Percentiles rank a stretch among this genome's conserved stretches.
These are phyloP conservation scores for Siniperca chuatsi DNA, from an alignment of 2,113 vertebrate species.

Conservation along the genomic window DNA sequence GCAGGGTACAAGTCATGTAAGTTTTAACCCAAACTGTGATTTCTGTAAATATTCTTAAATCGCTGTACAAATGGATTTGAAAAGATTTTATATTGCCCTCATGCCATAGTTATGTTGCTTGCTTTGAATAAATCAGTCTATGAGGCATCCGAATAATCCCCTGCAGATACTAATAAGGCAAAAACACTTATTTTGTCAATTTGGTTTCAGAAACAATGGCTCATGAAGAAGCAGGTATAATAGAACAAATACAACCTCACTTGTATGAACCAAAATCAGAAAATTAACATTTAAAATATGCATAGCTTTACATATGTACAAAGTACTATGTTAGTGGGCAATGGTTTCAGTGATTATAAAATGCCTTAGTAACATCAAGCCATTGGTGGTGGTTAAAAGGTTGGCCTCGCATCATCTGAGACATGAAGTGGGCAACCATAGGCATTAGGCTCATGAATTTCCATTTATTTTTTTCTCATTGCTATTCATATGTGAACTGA, in stretches of 20 bases:
- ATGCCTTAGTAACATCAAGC: not conserved
- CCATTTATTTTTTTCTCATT: not conserved
- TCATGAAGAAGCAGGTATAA: not conserved
- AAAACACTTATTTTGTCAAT: not conserved
- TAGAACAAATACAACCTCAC: not conserved
- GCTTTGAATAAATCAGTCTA: not conserved
- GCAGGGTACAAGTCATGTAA: slow-evolving; percentile 32
- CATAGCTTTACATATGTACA: not conserved
- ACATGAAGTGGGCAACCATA: not conserved
- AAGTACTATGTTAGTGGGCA: not conserved
- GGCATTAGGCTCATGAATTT: not conserved
- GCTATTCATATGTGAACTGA: slow-evolving; percentile 15
- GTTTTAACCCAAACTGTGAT: slow-evolving; percentile 25
- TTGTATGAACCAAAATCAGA: not conserved
- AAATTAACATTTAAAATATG: not conserved
- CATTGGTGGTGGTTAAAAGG: slow-evolving; percentile 11
- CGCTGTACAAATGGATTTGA: not conserved
- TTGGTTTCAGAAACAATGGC: not conserved
- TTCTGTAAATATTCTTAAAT: slow-evolving; percentile 33
- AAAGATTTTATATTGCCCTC: slow-evolving; percentile 13
- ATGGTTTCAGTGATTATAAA: not conserved
- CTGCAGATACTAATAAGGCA: not conserved
- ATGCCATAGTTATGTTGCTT: not conserved
- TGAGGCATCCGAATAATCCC: not conserved
- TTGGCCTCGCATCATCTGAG: not conserved